A percentile compares a stretch with the other conserved stretches of the same genome.
Conservation (phyloP, 2,888 invertebrate species). For the Cinara cedri region DNA sequence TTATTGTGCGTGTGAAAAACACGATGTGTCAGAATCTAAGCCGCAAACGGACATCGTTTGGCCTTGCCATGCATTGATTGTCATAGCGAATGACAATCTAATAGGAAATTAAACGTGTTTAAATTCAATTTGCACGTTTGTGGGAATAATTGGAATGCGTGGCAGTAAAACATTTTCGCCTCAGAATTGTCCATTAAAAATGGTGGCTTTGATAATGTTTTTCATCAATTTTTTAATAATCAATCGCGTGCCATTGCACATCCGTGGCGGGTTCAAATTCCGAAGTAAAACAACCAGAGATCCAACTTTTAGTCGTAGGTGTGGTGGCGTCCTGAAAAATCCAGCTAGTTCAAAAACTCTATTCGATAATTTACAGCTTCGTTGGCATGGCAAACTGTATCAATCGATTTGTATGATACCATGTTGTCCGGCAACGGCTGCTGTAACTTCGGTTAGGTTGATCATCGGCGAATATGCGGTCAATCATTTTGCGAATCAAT, state of each 20-base stretch:
- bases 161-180: slow-evolving; percentile 61
- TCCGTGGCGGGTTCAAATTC: background rate
- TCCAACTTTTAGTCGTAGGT: background rate
- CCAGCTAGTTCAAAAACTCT: too few species aligned
- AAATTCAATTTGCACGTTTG: background rate
- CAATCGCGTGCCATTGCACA: slow-evolving; percentile 22
- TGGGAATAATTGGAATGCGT: slow-evolving; percentile 60
- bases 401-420: background rate
- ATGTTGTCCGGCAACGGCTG: background rate
- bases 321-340: background rate
- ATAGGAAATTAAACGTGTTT: background rate
- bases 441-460: too few species aligned
- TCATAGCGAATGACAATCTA: background rate
- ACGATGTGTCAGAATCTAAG: too few species aligned
- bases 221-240: slow-evolving; percentile 20
- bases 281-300: background rate
- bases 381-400: background rate
- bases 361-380: background rate
- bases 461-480: slow-evolving; percentile 18
- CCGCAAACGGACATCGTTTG: background rate
- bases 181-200: slow-evolving; percentile 58
- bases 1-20: too few species aligned
- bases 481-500: slow-evolving; percentile 61
- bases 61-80: background rate
- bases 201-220: slow-evolving; percentile 28